These are phyloP conservation scores for Hesperophylax magnus DNA, from an alignment of 1,140 invertebrate species.

Conservation along the genomic window DNA sequence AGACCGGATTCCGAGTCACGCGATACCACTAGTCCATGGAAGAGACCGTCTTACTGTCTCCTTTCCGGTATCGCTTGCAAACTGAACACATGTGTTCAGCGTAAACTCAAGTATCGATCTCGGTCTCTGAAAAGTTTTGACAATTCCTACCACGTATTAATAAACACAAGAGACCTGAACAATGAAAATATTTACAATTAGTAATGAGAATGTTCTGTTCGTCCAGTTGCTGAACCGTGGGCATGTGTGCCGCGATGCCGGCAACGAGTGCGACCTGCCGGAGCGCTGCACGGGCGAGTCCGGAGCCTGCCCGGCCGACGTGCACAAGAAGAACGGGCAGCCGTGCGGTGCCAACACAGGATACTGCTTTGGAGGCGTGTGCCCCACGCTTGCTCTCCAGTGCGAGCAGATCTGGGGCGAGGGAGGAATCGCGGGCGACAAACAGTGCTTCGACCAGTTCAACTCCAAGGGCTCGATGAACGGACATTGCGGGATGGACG, in stretches of 20 bases:
- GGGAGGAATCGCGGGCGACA: slow-evolving; percentile 82
- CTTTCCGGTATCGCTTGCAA: too few relatives aligned
- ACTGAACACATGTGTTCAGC: too few relatives aligned
- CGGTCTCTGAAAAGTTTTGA: too few relatives aligned
- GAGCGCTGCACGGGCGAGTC: slow-evolving; percentile 90
- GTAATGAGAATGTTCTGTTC: not conserved
- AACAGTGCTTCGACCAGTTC: slow-evolving; percentile 92
- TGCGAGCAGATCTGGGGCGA: slow-evolving; percentile 94
- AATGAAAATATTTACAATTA: too few relatives aligned
- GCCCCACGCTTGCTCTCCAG: slow-evolving; percentile 89
- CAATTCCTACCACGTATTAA: too few relatives aligned
- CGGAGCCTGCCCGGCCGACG: slow-evolving; percentile 90
- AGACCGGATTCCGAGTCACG: too few relatives aligned
- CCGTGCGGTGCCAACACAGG: slow-evolving; percentile 79
- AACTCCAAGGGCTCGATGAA: slow-evolving; percentile 94
- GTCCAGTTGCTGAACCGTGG: slow-evolving; percentile 82
- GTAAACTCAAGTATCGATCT: too few relatives aligned
- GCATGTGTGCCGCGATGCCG: slow-evolving; percentile 84
- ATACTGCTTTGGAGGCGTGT: slow-evolving; percentile 92
- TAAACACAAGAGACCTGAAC: too few relatives aligned
- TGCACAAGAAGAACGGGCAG: slow-evolving; percentile 92
- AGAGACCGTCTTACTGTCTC: too few relatives aligned
- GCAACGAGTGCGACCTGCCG: slow-evolving; percentile 94
- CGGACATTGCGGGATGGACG: slow-evolving; percentile 92
- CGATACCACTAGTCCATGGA: too few relatives aligned